Evolutionary conservation across 2,797 vertebrate species (phyloP).

Genomic region (Anguilla obscura): DNA sequence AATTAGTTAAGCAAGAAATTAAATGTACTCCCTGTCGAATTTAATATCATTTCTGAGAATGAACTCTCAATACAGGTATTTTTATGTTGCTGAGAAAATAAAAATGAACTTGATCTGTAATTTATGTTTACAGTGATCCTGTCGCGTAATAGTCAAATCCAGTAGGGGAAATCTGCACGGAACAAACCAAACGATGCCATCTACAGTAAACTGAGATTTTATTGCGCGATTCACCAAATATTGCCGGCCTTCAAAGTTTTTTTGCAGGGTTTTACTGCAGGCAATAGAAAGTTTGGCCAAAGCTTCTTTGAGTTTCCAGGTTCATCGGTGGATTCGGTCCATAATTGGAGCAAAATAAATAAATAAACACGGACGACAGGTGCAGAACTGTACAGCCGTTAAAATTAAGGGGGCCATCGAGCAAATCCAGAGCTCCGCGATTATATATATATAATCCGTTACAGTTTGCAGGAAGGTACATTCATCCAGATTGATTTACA

Average conservation of each 20-base stretch:
- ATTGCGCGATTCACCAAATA: neutral
- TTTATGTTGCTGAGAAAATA: neutral
- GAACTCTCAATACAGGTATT: neutral
- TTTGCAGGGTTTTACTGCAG: neutral
- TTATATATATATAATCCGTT: neutral
- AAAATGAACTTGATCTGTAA: neutral
- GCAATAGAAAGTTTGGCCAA: neutral
- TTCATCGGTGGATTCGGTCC: neutral
- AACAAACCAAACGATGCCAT: neutral
- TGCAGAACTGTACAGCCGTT: neutral
- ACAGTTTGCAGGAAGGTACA: too few species aligned
- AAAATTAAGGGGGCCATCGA: neutral
- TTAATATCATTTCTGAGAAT: neutral
- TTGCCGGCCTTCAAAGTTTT: neutral
- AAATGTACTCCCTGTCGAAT: neutral
- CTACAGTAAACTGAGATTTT: neutral
- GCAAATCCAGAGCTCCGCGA: neutral
- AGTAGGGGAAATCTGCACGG: neutral
- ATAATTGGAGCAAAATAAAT: slow-evolving; percentile 12
- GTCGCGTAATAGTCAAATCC: neutral
- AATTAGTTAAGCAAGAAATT: neutral
- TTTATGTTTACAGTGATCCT: too few species aligned
- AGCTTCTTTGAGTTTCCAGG: neutral
- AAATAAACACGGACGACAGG: slow-evolving; percentile 2
- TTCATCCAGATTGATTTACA: too few species aligned